These are phyloP conservation scores for Ophiothrix spiculata DNA, from an alignment of 35 echinoderm and acorn worm genomes.

Conservation along the genomic window DNA sequence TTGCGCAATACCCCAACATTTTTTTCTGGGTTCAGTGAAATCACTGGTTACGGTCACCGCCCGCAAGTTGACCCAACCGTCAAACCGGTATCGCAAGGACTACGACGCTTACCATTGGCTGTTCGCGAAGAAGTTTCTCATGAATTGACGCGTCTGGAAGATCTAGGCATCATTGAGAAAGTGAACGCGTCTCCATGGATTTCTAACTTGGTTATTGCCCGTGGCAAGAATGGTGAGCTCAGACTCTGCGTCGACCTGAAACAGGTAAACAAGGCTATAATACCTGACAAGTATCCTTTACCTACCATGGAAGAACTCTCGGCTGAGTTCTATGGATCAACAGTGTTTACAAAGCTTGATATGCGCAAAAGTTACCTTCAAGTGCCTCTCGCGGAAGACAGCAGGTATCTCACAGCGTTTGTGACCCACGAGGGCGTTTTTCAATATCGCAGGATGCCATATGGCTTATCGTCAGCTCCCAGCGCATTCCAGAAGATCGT, in stretches of 20 bases:
- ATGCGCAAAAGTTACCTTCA: background rate
- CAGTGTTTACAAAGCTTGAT: slow-evolving; percentile 1
- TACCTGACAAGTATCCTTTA: background rate
- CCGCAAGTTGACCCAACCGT: background rate
- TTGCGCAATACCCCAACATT: background rate
- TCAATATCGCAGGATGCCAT: background rate
- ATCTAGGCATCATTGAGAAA: slow-evolving; percentile 9
- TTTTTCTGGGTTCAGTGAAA: slow-evolving; percentile 2
- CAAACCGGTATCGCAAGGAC: background rate
- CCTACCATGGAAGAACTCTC: background rate
- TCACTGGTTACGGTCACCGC: background rate
- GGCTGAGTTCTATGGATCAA: background rate
- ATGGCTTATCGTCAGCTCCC: slow-evolving; percentile 5
- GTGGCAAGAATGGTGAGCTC: slow-evolving; percentile 21
- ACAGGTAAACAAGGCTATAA: slow-evolving; percentile 18
- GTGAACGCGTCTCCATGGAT: slow-evolving; percentile 14
- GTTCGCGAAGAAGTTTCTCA: slow-evolving; percentile 22
- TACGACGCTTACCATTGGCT: slow-evolving; percentile 10
- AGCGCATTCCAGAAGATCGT: slow-evolving; percentile 15
- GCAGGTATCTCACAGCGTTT: background rate
- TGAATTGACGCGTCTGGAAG: slow-evolving; percentile 16
- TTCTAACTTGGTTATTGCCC: slow-evolving; percentile 12
- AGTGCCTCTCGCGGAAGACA: background rate
- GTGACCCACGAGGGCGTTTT: slow-evolving; percentile 22
- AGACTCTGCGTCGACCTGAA: slow-evolving; percentile 36